phyloP scores from a whole-genome alignment of 2,797 vertebrate species.

The Chrysolophus pictus region DNA sequence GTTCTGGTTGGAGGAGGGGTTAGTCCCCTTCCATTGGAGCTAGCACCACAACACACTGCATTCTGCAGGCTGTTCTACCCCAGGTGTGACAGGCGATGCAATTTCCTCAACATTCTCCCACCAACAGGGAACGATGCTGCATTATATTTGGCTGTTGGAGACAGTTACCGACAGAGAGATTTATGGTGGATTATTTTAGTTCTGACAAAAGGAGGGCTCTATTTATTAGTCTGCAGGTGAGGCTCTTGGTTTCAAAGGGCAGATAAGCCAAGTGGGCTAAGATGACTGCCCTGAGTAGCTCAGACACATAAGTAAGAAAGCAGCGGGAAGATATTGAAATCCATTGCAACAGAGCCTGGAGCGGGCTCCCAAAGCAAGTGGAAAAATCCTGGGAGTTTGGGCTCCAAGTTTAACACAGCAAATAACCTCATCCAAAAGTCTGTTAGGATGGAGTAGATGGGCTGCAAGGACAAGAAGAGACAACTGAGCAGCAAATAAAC shows the following conservation, averaged over 20 bases:
- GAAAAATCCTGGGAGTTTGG: neutral
- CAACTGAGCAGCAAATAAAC: neutral
- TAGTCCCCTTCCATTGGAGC: neutral
- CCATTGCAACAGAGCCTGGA: neutral
- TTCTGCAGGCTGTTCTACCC: neutral
- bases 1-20: neutral
- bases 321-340: neutral
- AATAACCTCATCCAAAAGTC: neutral
- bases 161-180: neutral
- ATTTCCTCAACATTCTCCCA: neutral
- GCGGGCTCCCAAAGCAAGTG: neutral
- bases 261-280: neutral
- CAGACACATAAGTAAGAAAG: neutral
- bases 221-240: neutral
- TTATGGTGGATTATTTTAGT: neutral
- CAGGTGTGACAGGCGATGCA: neutral
- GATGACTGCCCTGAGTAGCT: neutral
- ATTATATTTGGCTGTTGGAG: neutral
- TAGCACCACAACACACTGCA: fast-evolving
- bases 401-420: neutral
- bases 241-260: neutral
- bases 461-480: neutral
- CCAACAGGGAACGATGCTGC: neutral
- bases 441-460: neutral
- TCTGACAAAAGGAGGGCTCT: neutral